Conservation (phyloP, 2,113 vertebrate genomes). For the Mormyrus lacerda region DNA sequence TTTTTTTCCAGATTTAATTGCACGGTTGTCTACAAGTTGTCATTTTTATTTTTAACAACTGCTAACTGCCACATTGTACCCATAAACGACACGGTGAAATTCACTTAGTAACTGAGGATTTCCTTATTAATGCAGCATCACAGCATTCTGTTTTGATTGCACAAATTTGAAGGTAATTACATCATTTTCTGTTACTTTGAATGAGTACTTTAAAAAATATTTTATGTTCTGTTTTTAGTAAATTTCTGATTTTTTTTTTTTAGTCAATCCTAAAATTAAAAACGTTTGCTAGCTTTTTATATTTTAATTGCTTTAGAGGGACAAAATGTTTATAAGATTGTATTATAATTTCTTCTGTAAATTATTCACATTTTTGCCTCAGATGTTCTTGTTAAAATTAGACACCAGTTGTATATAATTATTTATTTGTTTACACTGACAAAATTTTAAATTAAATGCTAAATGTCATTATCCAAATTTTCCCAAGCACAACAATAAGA, state of each 20-base stretch:
- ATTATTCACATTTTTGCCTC: slow-evolving; percentile 70
- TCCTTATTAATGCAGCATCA: background rate
- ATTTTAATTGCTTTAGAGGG: slow-evolving; percentile 33
- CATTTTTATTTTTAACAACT: background rate
- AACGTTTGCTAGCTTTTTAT: slow-evolving; percentile 39
- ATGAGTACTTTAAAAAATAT: slow-evolving; percentile 28
- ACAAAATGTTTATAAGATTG: slow-evolving; percentile 85
- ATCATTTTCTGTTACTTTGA: slow-evolving; percentile 41
- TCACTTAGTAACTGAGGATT: background rate
- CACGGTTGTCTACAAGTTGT: background rate
- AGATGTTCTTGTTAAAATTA: slow-evolving; percentile 52
- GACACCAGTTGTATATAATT: slow-evolving; percentile 85
- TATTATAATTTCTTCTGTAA: slow-evolving; percentile 81
- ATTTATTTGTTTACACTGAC: slow-evolving; percentile 86
- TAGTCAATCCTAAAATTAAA: slow-evolving; percentile 38
- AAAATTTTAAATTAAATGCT: slow-evolving; percentile 50
- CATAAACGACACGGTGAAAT: background rate
- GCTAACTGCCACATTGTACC: background rate
- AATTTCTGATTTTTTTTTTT: slow-evolving; percentile 27
- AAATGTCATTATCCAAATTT: slow-evolving; percentile 53
- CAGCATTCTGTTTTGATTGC: slow-evolving; percentile 42
- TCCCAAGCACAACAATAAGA: slow-evolving; percentile 32
- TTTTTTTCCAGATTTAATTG: background rate
- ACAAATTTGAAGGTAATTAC: slow-evolving; percentile 44
- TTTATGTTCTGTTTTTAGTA: slow-evolving; percentile 22